A percentile compares a stretch with the other conserved stretches of the same genome.
phyloP scores from a whole-genome alignment of 1,140 invertebrate genomes.

The Drosophila aff. region DNA sequence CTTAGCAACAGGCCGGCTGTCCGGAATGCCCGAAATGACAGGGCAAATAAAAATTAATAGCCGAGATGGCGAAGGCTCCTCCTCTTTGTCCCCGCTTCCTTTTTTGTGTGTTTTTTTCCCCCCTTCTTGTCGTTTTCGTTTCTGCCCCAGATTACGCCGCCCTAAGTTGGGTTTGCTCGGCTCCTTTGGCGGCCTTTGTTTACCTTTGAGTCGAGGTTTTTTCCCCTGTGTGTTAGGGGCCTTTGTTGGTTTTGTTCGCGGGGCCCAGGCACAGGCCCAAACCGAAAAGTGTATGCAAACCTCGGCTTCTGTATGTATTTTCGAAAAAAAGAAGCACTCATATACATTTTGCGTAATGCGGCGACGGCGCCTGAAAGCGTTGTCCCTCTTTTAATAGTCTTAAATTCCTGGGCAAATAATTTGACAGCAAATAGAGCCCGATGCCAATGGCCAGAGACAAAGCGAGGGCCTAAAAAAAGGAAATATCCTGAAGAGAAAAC shows the following conservation, averaged over 20 bases:
- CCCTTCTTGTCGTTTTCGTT: not conserved
- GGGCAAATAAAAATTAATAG: conserved; percentile 79
- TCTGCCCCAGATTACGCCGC: conserved; percentile 39
- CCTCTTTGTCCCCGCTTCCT: not conserved
- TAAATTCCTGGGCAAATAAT: conserved; percentile 76
- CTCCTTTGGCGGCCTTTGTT: conserved; percentile 76
- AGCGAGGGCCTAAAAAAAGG: conserved; percentile 1
- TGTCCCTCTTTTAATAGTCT: conserved; percentile 69
- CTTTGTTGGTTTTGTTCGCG: conserved; percentile 77
- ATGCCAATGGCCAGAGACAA: conserved; percentile 47
- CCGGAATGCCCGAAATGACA: conserved; percentile 73
- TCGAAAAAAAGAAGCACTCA: conserved; percentile 28
- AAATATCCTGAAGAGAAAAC: not conserved
- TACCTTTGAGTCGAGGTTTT: conserved; percentile 68
- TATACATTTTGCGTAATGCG: conserved; percentile 67
- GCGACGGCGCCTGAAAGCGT: conserved; percentile 56
- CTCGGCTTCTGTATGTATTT: conserved; percentile 40
- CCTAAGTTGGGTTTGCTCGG: conserved; percentile 33
- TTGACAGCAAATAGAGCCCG: conserved; percentile 69
- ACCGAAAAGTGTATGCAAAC: conserved; percentile 25
- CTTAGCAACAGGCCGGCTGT: conserved; percentile 62
- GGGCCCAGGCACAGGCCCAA: conserved; percentile 33
- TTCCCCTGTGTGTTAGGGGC: conserved; percentile 37
- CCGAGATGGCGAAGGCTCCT: conserved; percentile 36
- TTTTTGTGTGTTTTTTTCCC: not conserved